Evolutionary conservation across 1,140 invertebrate species (phyloP).

Genomic region (Oryctes rhinoceros): DNA sequence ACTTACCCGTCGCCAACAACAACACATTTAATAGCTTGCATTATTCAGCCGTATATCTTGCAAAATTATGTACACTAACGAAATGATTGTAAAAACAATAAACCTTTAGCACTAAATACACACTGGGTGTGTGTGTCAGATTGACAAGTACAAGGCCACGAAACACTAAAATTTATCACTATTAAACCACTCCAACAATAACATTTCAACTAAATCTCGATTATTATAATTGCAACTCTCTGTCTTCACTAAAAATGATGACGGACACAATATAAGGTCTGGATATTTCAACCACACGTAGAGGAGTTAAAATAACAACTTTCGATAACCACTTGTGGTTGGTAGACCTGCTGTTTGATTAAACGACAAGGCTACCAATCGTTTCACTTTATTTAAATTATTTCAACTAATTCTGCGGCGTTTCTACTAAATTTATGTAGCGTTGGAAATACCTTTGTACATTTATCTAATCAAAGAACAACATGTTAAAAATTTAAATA

Average conservation of each 20-base stretch:
- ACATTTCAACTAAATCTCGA: conserved; percentile 36
- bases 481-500: too few relatives aligned
- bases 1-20: conserved; percentile 93
- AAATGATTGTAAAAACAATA: conserved; percentile 29
- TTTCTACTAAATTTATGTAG: too few relatives aligned
- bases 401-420: neutral
- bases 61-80: conserved; percentile 31
- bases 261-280: conserved; percentile 23
- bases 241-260: neutral
- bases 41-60: conserved; percentile 56
- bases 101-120: conserved; percentile 33
- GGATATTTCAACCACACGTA: conserved; percentile 36
- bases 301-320: conserved; percentile 35
- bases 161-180: conserved; percentile 37
- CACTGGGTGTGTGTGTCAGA: conserved; percentile 40
- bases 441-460: too few relatives aligned
- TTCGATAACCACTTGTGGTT: conserved; percentile 12
- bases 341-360: conserved; percentile 1
- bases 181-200: conserved; percentile 24
- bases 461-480: too few relatives aligned
- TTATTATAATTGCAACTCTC: neutral
- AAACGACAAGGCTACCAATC: neutral
- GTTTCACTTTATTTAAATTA: neutral
- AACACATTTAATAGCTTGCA: conserved; percentile 96
- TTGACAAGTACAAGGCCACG: conserved; percentile 41